Evolutionary conservation across 2,888 invertebrate genomes (phyloP).

Genomic region (Thymelicus sylvestris): DNA sequence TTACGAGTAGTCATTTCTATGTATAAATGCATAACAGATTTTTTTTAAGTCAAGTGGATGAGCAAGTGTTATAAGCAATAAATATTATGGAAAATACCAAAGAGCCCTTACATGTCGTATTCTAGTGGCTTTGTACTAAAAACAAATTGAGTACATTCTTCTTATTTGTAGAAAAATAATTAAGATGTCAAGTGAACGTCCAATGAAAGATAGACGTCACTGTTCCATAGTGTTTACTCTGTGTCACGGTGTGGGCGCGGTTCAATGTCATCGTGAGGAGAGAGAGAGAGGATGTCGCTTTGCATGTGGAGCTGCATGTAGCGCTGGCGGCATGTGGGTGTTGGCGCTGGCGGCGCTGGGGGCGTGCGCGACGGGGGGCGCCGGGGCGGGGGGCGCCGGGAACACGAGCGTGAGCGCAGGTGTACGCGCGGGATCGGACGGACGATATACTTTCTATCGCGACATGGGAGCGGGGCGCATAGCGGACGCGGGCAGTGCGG

Average conservation of each 20-base stretch:
- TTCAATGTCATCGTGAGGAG: background rate
- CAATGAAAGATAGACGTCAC: background rate
- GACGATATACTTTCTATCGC: slow-evolving; percentile 55
- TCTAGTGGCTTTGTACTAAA: too few relatives aligned
- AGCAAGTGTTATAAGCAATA: too few relatives aligned
- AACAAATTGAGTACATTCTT: too few relatives aligned
- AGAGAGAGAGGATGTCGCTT: background rate
- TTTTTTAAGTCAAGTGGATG: too few relatives aligned
- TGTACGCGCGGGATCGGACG: background rate
- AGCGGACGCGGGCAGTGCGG: slow-evolving; percentile 29
- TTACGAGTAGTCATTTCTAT: too few relatives aligned
- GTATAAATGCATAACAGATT: too few relatives aligned
- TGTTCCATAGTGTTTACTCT: too few relatives aligned
- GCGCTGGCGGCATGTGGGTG: background rate
- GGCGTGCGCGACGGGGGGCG: background rate
- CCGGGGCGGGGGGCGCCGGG: background rate
- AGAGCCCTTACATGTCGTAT: too few relatives aligned
- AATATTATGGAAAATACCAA: too few relatives aligned
- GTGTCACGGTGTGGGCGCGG: too few relatives aligned
- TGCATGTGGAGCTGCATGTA: background rate
- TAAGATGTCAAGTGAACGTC: background rate
- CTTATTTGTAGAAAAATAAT: too few relatives aligned
- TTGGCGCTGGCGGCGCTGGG: background rate
- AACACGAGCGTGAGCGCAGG: slow-evolving; percentile 26
- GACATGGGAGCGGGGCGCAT: slow-evolving; percentile 41